Base-by-base conservation (phyloP, 2,888 invertebrate genomes). In the Beris chalybata region DNA sequence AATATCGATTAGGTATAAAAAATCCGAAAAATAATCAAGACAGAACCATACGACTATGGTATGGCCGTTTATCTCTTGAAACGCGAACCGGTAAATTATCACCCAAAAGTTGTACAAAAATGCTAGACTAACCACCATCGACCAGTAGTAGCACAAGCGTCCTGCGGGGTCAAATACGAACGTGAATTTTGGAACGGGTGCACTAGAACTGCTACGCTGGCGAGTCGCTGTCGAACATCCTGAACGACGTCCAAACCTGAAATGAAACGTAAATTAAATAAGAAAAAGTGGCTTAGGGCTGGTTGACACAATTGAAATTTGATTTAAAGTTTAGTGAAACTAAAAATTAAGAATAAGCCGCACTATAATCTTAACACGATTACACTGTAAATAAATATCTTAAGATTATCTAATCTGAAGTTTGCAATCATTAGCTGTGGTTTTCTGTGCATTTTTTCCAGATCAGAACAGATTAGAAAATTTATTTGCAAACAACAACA, bases 91-190 rank as follows among this genome's bases (percentile, higher is more conserved):
- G 86, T 97, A 97, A 81, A 97, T 95, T 84, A 97, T 95, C 82
- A 95, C 95, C 96, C 95, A 96, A 79, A 96, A 93, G 83, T 96
- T 96, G 85, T 96, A 96, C 77, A 96, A 89, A 83, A 95, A 96
- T 78, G 95, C 95, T 78, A 95, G 87, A 73, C 95, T 95, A 74
- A 96, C 95, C 74, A 95, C 93, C 92, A 95, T 93, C 75, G 95
- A 95, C 96, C 96, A 96, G 80, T 95, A 95, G 84, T 96, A 96
- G 83, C 94, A 95, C 71, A 97, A 86, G 63, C 97, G 88, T 71
- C 97, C 97, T 73, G 97, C 95, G 30, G 98, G 98, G 84, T 98
- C 98, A 82, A 98, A 98, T 73, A 98, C 96, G 82, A 97, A 96
- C 63, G 96, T 95, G 91, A 94, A 93, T 78, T 91, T 89, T 66